Conservation (phyloP, 2,113 vertebrate species). For the Dolichotis patagonum region DNA sequence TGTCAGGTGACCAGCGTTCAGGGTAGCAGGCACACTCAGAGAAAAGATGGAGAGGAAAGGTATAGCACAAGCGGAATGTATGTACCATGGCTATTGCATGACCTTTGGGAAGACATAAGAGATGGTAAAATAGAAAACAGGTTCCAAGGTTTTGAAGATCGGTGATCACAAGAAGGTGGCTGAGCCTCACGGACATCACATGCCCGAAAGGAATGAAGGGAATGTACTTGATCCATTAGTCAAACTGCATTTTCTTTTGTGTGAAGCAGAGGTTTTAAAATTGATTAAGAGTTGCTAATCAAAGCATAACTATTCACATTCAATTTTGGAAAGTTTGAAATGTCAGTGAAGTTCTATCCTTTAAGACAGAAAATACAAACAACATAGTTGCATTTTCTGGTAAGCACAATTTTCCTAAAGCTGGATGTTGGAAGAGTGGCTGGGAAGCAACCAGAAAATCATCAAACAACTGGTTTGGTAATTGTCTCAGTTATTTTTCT, state of each 20-base stretch:
- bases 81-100: neutral
- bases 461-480: neutral
- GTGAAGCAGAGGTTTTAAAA: neutral
- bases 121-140: neutral
- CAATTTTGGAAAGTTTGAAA: conserved; percentile 14
- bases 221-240: neutral
- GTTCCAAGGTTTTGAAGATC: neutral
- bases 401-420: conserved; percentile 2
- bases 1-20: neutral
- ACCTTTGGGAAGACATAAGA: neutral
- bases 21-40: neutral
- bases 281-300: neutral
- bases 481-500: neutral
- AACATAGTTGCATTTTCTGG: neutral
- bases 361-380: conserved; percentile 22
- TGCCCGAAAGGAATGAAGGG: neutral
- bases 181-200: neutral
- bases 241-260: neutral
- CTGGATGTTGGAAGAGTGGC: neutral
- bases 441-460: neutral
- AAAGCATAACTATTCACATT: neutral
- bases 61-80: too few relatives aligned
- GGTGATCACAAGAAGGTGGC: neutral
- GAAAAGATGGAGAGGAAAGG: neutral
- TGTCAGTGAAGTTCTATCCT: neutral